A percentile compares a stretch with the other conserved stretches of the same genome.
Conservation (phyloP, 2,888 invertebrate species). For the Nycteola revayana region DNA sequence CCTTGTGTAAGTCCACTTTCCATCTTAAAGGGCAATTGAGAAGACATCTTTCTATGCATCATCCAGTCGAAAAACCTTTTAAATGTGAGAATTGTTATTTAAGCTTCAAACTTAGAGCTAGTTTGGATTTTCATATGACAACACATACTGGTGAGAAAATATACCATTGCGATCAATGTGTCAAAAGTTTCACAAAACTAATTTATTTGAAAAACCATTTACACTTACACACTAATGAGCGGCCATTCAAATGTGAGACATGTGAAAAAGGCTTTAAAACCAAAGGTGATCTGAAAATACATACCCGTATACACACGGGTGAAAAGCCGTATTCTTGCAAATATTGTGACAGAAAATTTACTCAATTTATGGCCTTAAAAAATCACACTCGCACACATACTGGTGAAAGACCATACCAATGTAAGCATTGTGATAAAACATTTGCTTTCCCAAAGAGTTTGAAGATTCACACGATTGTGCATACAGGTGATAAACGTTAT, state of each 20-base stretch:
- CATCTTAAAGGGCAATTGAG: too few species aligned
- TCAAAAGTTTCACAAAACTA: background rate
- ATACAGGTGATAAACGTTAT: background rate
- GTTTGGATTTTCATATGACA: too few species aligned
- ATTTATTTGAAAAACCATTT: background rate
- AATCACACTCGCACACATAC: too few species aligned
- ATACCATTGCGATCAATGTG: background rate
- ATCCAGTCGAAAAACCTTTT: too few species aligned
- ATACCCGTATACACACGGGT: background rate
- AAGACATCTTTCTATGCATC: too few species aligned
- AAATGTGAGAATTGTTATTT: too few species aligned
- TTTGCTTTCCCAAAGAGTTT: too few species aligned
- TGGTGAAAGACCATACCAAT: too few species aligned
- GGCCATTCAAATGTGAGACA: background rate
- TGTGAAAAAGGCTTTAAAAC: background rate
- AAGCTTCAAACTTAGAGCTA: too few species aligned
- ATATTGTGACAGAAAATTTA: background rate
- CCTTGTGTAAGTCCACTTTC: too few species aligned
- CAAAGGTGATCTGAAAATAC: background rate
- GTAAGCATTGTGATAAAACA: too few species aligned
- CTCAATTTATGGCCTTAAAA: background rate
- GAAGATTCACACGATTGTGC: background rate
- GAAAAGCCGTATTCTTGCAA: background rate
- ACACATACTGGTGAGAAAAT: background rate
- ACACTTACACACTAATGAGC: background rate